These are phyloP conservation scores for Tineola bisselliella DNA, from an alignment of 2,888 invertebrate genomes.

Conservation along the genomic window DNA sequence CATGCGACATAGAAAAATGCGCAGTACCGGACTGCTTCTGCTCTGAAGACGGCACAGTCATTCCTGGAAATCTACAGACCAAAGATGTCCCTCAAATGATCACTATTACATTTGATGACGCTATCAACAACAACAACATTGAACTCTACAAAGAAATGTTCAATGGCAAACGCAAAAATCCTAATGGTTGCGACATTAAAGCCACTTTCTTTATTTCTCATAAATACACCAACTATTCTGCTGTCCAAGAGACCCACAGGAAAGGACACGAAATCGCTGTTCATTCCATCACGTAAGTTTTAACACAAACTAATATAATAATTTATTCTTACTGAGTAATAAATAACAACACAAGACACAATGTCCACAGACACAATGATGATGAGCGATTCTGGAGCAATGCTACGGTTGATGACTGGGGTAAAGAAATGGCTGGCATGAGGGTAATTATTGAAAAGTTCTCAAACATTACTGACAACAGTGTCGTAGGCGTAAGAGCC, in stretches of 20 bases:
- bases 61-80: slow-evolving; percentile 84
- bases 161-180: slow-evolving; percentile 87
- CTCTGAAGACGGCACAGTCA: slow-evolving; percentile 88
- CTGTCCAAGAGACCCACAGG: slow-evolving; percentile 89
- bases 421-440: slow-evolving; percentile 95
- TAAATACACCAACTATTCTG: slow-evolving; percentile 93
- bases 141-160: slow-evolving; percentile 93
- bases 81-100: slow-evolving; percentile 94
- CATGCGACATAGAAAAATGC: slow-evolving; percentile 87
- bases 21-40: slow-evolving; percentile 93
- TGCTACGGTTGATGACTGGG: slow-evolving; percentile 92
- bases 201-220: slow-evolving; percentile 92
- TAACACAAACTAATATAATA: not conserved
- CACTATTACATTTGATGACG: slow-evolving; percentile 93
- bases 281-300: slow-evolving; percentile 90
- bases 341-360: too few relatives aligned
- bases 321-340: not conserved
- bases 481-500: slow-evolving; percentile 89
- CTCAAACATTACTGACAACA: slow-evolving; percentile 89
- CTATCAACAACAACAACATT: slow-evolving; percentile 95
- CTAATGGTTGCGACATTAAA: slow-evolving; percentile 93
- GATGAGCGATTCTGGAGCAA: slow-evolving; percentile 94
- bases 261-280: slow-evolving; percentile 95
- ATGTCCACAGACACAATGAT: slow-evolving; percentile 79
- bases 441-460: slow-evolving; percentile 90